Conservation (phyloP, 2,113 vertebrate species). For the Festucalex cinctus region DNA sequence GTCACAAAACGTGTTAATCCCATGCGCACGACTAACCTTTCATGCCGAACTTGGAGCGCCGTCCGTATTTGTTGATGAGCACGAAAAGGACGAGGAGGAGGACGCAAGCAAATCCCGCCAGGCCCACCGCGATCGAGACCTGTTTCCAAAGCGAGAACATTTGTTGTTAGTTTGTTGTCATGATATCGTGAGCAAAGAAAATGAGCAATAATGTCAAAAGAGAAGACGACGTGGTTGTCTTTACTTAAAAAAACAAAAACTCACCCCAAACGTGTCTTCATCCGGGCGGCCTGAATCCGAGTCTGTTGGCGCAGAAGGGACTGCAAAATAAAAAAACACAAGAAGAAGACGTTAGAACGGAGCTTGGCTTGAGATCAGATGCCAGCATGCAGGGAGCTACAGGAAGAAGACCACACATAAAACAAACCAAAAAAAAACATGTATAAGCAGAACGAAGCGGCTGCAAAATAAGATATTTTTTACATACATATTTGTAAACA, state of each 20-base stretch:
- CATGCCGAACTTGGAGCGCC: conserved; percentile 96
- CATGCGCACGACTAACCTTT: conserved; percentile 82
- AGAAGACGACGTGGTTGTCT: not conserved
- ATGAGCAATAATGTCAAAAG: not conserved
- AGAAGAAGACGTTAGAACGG: conserved; percentile 13
- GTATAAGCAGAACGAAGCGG: not conserved
- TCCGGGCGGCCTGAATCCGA: conserved; percentile 85
- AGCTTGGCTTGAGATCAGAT: not conserved
- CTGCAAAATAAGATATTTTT: not conserved
- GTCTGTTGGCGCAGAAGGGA: conserved; percentile 54
- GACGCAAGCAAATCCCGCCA: conserved; percentile 94
- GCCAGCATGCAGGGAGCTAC: conserved; percentile 2
- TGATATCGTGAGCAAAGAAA: conserved; percentile 1
- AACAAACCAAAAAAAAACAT: not conserved
- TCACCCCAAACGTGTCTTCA: conserved; percentile 94
- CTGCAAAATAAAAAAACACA: conserved; percentile 42
- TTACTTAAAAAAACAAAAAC: conserved; percentile 45
- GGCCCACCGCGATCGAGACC: conserved; percentile 93
- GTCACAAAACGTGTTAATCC: not conserved
- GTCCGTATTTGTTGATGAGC: conserved; percentile 98
- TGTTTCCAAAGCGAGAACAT: conserved; percentile 45
- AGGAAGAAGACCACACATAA: not conserved
- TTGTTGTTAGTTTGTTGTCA: not conserved
- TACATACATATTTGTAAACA: no score
- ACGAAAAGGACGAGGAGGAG: conserved; percentile 92